A percentile compares a stretch with the other conserved stretches of the same genome.
phyloP scores from a whole-genome alignment of 2,888 invertebrate species.

The Ceriagrion tenellum region DNA sequence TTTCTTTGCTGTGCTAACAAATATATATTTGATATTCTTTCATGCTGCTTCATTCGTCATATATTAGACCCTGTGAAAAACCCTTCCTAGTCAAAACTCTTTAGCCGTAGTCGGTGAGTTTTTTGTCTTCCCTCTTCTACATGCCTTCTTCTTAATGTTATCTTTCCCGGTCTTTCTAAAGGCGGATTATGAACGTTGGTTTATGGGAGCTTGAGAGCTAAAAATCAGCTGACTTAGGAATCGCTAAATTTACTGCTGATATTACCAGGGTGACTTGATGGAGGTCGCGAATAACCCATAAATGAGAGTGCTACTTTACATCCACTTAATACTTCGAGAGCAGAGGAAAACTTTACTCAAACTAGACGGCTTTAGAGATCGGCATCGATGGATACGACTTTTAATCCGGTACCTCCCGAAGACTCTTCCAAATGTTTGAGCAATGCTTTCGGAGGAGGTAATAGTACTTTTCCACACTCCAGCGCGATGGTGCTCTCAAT shows the following conservation, averaged over 20 bases:
- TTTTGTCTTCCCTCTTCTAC: no score
- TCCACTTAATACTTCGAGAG: background rate
- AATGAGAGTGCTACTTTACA: background rate
- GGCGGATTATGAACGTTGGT: background rate
- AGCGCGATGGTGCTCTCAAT: background rate
- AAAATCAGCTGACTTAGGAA: background rate
- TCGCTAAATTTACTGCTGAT: background rate
- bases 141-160: no score
- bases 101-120: no score
- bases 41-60: no score
- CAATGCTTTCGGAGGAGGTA: background rate
- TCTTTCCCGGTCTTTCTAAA: no score
- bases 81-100: no score
- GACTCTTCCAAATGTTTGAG: background rate
- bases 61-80: no score
- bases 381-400: background rate
- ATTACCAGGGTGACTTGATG: background rate
- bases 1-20: no score
- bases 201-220: background rate
- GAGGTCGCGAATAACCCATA: background rate
- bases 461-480: constrained; percentile 1
- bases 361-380: background rate
- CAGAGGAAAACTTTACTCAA: background rate
- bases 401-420: background rate
- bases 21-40: no score